Evolutionary conservation across 1,140 invertebrate species (phyloP).

Genomic region (Brachionus rubens): DNA sequence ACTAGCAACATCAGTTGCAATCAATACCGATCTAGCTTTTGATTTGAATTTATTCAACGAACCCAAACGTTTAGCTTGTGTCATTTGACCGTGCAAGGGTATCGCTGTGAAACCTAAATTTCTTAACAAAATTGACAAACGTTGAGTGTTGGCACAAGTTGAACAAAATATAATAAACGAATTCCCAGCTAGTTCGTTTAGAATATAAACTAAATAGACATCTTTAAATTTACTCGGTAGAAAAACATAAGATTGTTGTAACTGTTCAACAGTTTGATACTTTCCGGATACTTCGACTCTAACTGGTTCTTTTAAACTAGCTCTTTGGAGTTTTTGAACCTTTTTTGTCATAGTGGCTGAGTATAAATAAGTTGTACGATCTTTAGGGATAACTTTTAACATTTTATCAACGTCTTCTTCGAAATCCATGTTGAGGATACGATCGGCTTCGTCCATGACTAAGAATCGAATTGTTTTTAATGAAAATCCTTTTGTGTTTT

Average conservation of each 20-base stretch:
- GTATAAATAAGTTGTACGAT: conserved; percentile 82
- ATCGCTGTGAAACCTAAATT: conserved; percentile 84
- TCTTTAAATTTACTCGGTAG: conserved; percentile 96
- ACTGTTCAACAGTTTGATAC: conserved; percentile 94
- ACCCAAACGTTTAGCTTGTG: conserved; percentile 77
- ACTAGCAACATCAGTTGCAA: conserved; percentile 96
- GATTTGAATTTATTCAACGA: conserved; percentile 88
- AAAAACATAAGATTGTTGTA: conserved; percentile 91
- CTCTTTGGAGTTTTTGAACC: conserved; percentile 82
- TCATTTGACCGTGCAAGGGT: conserved; percentile 95
- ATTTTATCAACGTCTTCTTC: conserved; percentile 94
- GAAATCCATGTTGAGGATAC: conserved; percentile 93
- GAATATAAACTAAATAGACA: conserved; percentile 88
- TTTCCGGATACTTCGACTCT: conserved; percentile 92
- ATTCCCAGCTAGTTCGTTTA: conserved; percentile 92
- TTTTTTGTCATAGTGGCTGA: conserved; percentile 98
- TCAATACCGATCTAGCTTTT: conserved; percentile 78
- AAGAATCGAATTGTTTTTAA: conserved; percentile 80
- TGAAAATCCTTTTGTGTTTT: conserved; percentile 90
- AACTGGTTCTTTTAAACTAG: conserved; percentile 81
- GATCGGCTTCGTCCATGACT: conserved; percentile 91
- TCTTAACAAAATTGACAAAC: conserved; percentile 79
- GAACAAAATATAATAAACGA: conserved; percentile 95
- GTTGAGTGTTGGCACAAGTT: conserved; percentile 86
- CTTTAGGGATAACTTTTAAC: conserved; percentile 80